Percentiles rank a stretch among this genome's conserved stretches.
These are phyloP conservation scores for Chrysaora quinquecirrha DNA, from an alignment of 30 jellyfish, hydroid and myxozoan species.

Conservation along the genomic window DNA sequence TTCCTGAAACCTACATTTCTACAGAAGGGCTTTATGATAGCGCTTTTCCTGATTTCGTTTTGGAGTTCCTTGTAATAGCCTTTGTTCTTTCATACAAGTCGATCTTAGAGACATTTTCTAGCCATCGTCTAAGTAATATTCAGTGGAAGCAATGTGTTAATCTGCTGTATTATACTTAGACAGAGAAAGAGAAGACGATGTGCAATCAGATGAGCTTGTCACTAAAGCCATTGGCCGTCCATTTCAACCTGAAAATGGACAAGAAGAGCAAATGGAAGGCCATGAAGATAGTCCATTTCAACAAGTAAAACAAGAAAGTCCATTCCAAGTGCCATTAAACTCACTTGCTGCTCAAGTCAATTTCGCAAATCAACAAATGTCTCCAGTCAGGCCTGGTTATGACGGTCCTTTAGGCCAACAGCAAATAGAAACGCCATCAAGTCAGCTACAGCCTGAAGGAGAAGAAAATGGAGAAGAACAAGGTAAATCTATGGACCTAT, in stretches of 20 bases:
- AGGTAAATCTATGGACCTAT: no score
- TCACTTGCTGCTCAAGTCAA: conserved; percentile 49
- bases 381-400: conserved; percentile 56
- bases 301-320: conserved; percentile 56
- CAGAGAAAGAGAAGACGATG: conserved; percentile 4
- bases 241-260: conserved; percentile 45
- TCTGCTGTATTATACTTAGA: no score
- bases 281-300: conserved; percentile 73
- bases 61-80: no score
- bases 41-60: no score
- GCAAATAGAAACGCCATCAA: conserved; percentile 49
- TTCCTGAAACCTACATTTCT: no score
- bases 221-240: conserved; percentile 76
- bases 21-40: no score
- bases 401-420: conserved; percentile 41
- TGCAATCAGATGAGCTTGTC: conserved; percentile 54
- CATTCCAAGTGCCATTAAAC: conserved; percentile 57
- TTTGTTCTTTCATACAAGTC: no score
- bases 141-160: no score
- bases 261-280: conserved; percentile 45
- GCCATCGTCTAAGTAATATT: no score
- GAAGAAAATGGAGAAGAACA: conserved; percentile 42
- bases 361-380: conserved; percentile 60
- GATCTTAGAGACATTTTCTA: no score
- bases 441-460: conserved; percentile 21